Evolutionary conservation across 2,113 vertebrate species (phyloP).

Genomic region (Actenoides lindsayi): DNA sequence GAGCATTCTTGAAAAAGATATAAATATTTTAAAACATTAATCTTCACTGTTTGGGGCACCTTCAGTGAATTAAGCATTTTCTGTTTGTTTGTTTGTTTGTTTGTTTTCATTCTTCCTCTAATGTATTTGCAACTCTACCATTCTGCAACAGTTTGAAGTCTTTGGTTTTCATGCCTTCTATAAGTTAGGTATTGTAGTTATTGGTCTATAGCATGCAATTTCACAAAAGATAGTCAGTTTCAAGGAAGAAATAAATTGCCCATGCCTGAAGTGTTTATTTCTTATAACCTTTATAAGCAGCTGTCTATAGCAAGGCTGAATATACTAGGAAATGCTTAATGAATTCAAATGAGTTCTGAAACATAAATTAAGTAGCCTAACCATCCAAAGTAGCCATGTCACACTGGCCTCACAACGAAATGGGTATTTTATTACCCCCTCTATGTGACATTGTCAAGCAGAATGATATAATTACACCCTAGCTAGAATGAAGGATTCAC

Average conservation of each 20-base stretch:
- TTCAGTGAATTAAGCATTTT: not conserved
- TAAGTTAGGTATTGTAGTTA: not conserved
- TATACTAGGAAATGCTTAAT: conserved; percentile 28
- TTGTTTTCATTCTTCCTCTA: conserved; percentile 38
- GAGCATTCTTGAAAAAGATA: conserved; percentile 1
- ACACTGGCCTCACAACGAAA: conserved; percentile 12
- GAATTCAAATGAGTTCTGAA: conserved; percentile 58
- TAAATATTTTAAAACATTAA: conserved; percentile 28
- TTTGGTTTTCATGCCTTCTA: not conserved
- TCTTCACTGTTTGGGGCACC: not conserved
- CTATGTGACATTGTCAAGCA: conserved; percentile 35
- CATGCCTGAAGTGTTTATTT: conserved; percentile 23
- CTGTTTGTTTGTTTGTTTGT: conserved; percentile 13
- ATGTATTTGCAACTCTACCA: not conserved
- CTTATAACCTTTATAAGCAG: conserved; percentile 42
- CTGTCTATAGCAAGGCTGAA: conserved; percentile 21
- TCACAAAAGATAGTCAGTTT: not conserved
- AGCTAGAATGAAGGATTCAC: not conserved
- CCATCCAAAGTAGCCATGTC: conserved; percentile 47
- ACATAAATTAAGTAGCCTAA: conserved; percentile 60
- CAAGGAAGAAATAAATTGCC: conserved; percentile 17
- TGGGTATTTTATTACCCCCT: conserved; percentile 51
- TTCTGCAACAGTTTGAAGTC: not conserved
- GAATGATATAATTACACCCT: conserved; percentile 26
- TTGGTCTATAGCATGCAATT: not conserved